Percentiles rank a stretch among this genome's conserved stretches.
These are phyloP conservation scores for Gerosis bhagava DNA, from an alignment of 2,888 invertebrate species.

Conservation along the genomic window DNA sequence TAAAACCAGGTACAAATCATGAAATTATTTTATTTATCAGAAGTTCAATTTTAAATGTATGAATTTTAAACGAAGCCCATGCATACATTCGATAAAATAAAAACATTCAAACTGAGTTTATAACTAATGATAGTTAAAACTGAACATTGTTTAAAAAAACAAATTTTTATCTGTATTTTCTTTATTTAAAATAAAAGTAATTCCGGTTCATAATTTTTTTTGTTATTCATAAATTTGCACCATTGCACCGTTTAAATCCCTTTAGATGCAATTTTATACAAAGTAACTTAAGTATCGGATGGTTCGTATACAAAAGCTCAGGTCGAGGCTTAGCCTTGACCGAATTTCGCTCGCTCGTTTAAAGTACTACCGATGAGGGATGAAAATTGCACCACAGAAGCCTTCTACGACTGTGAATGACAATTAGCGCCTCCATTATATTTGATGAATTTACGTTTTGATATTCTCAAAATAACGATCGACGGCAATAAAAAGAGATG, in stretches of 20 bases:
- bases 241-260: conserved; percentile 18
- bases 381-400: conserved; percentile 47
- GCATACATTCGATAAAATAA: no score
- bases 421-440: conserved; percentile 8
- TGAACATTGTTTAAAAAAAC: no score
- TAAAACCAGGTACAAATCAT: no score
- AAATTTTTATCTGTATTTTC: no score
- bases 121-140: no score
- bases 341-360: conserved; percentile 45
- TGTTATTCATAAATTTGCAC: conserved; percentile 8
- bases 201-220: no score
- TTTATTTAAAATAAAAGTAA: no score
- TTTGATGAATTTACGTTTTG: conserved; percentile 7
- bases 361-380: conserved; percentile 48
- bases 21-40: no score
- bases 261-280: conserved; percentile 43
- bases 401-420: conserved; percentile 41
- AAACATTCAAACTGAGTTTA: no score
- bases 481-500: no score
- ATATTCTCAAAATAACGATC: not conserved
- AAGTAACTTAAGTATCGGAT: conserved; percentile 57
- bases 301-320: conserved; percentile 58
- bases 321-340: conserved; percentile 74
- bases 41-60: no score
- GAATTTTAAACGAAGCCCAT: no score